A percentile compares a stretch with the other conserved stretches of the same genome.
Conservation (phyloP, 2,113 vertebrate species). For the Proteles cristata region DNA sequence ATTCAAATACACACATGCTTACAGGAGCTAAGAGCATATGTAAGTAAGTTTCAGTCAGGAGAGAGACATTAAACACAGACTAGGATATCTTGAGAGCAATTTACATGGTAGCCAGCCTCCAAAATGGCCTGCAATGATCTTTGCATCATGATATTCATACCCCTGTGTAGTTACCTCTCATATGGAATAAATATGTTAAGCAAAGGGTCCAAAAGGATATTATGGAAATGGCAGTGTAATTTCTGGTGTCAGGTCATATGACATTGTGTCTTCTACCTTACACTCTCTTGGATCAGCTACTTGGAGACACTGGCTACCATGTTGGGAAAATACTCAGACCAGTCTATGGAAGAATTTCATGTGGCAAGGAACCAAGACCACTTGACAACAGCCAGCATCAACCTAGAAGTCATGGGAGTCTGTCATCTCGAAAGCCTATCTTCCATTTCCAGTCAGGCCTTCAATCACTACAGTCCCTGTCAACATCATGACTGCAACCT, state of each 20-base stretch:
- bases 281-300: neutral
- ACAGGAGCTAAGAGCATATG: too few species aligned
- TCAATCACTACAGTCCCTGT: neutral
- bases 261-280: neutral
- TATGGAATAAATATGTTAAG: neutral
- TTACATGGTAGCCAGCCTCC: neutral
- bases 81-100: neutral
- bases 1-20: neutral
- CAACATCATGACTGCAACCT: neutral
- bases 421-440: neutral
- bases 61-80: neutral
- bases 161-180: neutral
- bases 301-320: neutral
- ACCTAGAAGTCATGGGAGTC: neutral
- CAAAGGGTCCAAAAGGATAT: neutral
- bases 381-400: neutral
- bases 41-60: neutral
- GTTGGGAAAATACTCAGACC: neutral
- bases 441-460: neutral
- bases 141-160: neutral
- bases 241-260: neutral
- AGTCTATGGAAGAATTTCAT: neutral
- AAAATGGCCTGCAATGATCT: neutral
- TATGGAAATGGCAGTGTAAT: neutral
- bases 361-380: neutral